Conservation (phyloP, 2,888 invertebrate species). For the Parnassius smintheus region DNA sequence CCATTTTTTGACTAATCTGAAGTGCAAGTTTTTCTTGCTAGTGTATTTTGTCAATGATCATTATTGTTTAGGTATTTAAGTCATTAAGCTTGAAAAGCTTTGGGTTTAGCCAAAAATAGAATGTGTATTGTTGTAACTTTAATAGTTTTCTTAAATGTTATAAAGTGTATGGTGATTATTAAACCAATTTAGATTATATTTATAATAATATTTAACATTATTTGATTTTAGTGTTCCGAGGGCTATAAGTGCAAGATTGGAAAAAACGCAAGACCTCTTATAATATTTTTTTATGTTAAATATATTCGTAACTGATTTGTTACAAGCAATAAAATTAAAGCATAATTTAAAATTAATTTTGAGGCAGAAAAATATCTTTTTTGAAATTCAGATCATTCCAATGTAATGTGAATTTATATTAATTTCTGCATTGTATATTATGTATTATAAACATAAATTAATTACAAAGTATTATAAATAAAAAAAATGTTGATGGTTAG, state of each 20-base stretch:
- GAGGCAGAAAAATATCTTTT: background rate
- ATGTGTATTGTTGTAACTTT: too few species aligned
- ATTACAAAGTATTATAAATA: background rate
- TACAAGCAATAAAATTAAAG: background rate
- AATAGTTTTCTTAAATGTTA: too few species aligned
- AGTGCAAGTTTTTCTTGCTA: too few species aligned
- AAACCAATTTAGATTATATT: background rate
- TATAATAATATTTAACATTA: background rate
- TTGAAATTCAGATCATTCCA: constrained; percentile 13
- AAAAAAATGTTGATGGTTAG: constrained; percentile 8
- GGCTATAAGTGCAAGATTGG: constrained; percentile 3
- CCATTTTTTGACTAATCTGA: too few species aligned
- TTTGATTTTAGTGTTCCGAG: constrained; percentile 8
- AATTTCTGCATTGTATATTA: background rate
- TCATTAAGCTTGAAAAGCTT: too few species aligned
- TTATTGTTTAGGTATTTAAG: too few species aligned
- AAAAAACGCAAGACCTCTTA: background rate
- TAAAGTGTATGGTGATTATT: too few species aligned
- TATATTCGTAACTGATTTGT: background rate
- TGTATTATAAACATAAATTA: background rate
- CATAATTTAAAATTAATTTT: background rate
- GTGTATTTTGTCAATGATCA: too few species aligned
- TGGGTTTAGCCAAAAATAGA: too few species aligned
- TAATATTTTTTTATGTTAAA: constrained; percentile 2
- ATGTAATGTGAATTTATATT: background rate